Evolutionary conservation across 2,888 invertebrate genomes (phyloP).

Genomic region (Luperina testacea): DNA sequence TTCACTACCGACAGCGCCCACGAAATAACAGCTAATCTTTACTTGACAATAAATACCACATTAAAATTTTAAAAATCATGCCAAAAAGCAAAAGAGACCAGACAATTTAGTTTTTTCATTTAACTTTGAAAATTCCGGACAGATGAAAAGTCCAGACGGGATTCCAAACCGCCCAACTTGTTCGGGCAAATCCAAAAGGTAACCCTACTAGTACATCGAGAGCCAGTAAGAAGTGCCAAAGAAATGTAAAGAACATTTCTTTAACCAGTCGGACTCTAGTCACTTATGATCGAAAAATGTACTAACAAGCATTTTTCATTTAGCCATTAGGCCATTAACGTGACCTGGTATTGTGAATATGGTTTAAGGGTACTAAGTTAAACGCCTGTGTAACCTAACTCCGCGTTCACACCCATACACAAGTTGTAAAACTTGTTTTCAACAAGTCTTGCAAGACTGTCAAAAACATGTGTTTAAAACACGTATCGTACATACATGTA

Average conservation of each 20-base stretch:
- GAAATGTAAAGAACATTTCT: constrained; percentile 41
- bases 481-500: too few species aligned
- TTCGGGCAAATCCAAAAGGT: not conserved
- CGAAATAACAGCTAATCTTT: not conserved
- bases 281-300: constrained; percentile 51
- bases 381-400: constrained; percentile 21
- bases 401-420: not conserved
- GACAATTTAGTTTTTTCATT: not conserved
- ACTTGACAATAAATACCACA: not conserved
- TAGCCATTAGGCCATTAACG: constrained; percentile 44
- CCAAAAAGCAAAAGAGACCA: not conserved
- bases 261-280: constrained; percentile 62
- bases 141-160: not conserved
- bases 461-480: not conserved
- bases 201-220: not conserved
- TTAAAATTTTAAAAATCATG: not conserved
- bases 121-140: not conserved
- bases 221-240: constrained; percentile 49
- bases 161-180: not conserved
- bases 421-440: not conserved
- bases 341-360: constrained; percentile 56
- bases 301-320: constrained; percentile 29
- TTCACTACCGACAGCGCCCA: too few species aligned
- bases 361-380: constrained; percentile 55
- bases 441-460: not conserved